Conservation (phyloP, 2,888 invertebrate species). For the Cantharis flavilabris region DNA sequence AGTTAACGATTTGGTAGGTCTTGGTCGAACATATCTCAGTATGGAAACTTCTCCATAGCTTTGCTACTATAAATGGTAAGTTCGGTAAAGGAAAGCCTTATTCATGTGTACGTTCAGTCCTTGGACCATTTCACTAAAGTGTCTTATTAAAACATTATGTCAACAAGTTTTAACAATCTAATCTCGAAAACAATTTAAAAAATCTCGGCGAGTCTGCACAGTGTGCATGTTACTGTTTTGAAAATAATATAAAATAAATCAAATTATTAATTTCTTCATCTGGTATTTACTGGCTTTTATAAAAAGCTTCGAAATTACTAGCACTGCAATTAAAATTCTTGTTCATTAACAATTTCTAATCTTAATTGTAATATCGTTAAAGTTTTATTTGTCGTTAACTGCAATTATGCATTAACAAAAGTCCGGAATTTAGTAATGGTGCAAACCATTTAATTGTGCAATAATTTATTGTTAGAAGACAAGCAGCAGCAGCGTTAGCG, state of each 20-base stretch:
- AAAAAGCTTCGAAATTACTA: neutral
- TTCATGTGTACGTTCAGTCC: conserved; percentile 25
- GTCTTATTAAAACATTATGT: conserved; percentile 16
- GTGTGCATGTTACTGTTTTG: neutral
- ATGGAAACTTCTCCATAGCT: conserved; percentile 24
- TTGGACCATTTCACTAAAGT: conserved; percentile 32
- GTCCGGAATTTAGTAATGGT: neutral
- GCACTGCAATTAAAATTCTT: neutral
- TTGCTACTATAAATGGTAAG: conserved; percentile 34
- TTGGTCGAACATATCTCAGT: neutral
- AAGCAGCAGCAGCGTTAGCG: neutral
- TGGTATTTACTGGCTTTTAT: neutral
- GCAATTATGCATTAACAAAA: neutral
- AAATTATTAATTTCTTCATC: neutral
- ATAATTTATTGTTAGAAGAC: neutral
- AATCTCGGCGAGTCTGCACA: neutral
- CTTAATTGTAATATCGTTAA: neutral
- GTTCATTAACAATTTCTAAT: neutral
- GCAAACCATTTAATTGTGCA: neutral
- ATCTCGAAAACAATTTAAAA: conserved; percentile 7
- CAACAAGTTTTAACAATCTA: conserved; percentile 14
- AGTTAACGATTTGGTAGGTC: neutral
- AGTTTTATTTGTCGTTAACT: neutral
- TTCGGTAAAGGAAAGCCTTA: conserved; percentile 32
- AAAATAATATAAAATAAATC: neutral